phyloP scores from a whole-genome alignment of 2,113 vertebrate genomes.

The Podocnemis expansa region DNA sequence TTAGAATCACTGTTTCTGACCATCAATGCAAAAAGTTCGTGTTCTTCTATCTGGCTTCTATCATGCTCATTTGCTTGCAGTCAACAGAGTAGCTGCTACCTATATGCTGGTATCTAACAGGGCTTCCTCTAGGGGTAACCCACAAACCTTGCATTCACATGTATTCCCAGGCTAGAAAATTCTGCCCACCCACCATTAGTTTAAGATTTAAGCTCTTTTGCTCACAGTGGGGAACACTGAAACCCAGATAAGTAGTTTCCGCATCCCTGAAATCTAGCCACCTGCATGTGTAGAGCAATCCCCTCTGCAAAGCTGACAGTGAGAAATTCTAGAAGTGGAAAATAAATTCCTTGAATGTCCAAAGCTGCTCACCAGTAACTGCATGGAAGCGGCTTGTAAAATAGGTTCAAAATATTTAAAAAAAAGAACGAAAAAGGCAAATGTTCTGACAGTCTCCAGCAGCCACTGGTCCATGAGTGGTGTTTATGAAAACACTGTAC shows the following conservation, averaged over 20 bases:
- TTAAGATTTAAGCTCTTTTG: background rate
- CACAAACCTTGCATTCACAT: background rate
- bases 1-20: background rate
- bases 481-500: background rate
- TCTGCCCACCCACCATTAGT: background rate
- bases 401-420: background rate
- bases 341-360: background rate
- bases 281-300: accelerated
- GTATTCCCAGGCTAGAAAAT: background rate
- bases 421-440: background rate
- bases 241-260: background rate
- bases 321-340: background rate
- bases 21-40: background rate
- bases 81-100: background rate
- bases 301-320: background rate
- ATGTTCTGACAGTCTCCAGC: constrained; percentile 2
- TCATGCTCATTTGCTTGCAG: background rate
- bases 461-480: background rate
- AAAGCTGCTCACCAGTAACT: background rate
- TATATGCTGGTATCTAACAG: background rate
- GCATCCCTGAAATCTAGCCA: background rate
- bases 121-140: background rate
- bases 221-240: background rate
- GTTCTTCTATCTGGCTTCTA: background rate
- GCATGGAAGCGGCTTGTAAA: constrained; percentile 25